Conservation (phyloP, 53 echinoderm and acorn worm species). For the Actinopyga echinites region DNA sequence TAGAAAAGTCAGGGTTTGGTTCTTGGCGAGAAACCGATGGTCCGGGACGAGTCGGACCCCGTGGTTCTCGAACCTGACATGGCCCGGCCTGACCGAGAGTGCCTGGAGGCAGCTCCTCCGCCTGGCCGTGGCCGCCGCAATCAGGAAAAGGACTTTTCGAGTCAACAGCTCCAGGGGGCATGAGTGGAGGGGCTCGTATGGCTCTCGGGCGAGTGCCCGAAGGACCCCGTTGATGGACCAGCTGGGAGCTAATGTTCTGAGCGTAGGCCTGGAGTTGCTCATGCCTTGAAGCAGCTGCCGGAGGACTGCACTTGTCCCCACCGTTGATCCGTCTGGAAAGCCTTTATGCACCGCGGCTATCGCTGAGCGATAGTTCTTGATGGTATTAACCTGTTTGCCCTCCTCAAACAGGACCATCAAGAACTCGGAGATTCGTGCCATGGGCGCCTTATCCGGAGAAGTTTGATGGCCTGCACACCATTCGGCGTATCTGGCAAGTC, state of each 20-base stretch:
- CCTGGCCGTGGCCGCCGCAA: constrained; percentile 34
- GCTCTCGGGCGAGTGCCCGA: background rate
- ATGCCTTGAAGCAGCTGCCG: no score
- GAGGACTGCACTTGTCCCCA: no score
- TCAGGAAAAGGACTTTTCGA: constrained; percentile 7
- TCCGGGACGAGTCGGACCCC: constrained; percentile 20
- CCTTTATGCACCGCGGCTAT: background rate
- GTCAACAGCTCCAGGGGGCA: background rate
- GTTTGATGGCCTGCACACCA: background rate
- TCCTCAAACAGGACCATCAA: background rate
- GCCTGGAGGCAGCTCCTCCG: constrained; percentile 44
- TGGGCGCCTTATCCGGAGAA: background rate
- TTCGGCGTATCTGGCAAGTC: background rate
- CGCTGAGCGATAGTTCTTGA: background rate
- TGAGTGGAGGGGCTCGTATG: background rate
- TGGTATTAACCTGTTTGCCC: background rate
- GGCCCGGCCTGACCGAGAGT: constrained; percentile 43
- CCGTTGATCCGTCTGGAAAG: no score
- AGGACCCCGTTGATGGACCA: no score
- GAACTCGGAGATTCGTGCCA: background rate
- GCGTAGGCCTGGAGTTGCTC: no score
- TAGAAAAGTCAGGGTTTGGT: constrained; percentile 2
- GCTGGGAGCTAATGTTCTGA: no score
- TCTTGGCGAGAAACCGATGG: constrained; percentile 25
- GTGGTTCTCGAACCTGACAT: constrained; percentile 30